These are phyloP conservation scores for Apamea epomidion DNA, from an alignment of 2,888 invertebrate species.

Conservation along the genomic window DNA sequence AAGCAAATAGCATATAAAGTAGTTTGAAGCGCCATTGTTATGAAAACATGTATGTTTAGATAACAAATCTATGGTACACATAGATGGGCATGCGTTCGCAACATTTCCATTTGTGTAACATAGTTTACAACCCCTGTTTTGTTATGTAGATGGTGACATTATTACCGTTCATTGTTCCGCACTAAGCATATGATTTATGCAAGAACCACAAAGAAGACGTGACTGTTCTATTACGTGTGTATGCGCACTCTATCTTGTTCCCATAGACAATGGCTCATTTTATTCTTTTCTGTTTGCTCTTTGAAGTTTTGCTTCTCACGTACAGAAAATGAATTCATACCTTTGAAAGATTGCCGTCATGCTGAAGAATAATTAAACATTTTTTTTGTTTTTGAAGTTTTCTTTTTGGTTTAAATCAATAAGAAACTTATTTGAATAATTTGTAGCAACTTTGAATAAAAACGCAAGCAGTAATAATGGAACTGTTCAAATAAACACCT, in stretches of 20 bases:
- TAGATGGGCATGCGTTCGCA: constrained; percentile 63
- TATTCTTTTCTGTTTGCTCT: constrained; percentile 46
- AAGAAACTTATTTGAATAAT: constrained; percentile 33
- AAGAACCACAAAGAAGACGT: constrained; percentile 68
- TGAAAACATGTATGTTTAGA: constrained; percentile 52
- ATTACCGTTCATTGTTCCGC: constrained; percentile 75
- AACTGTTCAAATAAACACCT: constrained; percentile 16
- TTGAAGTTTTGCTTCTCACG: constrained; percentile 40
- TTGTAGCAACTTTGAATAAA: constrained; percentile 11
- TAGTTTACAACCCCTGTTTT: constrained; percentile 76
- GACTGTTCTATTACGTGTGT: constrained; percentile 62
- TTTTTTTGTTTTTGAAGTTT: constrained; percentile 37
- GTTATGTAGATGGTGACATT: constrained; percentile 80
- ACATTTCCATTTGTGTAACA: constrained; percentile 66
- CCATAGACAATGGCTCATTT: constrained; percentile 50
- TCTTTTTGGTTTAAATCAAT: constrained; percentile 31
- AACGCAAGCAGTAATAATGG: background rate
- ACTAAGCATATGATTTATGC: constrained; percentile 74
- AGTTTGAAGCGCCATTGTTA: constrained; percentile 60
- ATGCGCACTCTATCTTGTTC: constrained; percentile 50
- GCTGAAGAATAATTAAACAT: constrained; percentile 16
- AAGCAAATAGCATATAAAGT: constrained; percentile 39
- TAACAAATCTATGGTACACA: constrained; percentile 46
- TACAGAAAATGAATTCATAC: constrained; percentile 40
- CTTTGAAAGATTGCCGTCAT: constrained; percentile 28